phyloP scores from a whole-genome alignment of 2,888 invertebrate genomes.

The Sarcophaga caerulescens region DNA sequence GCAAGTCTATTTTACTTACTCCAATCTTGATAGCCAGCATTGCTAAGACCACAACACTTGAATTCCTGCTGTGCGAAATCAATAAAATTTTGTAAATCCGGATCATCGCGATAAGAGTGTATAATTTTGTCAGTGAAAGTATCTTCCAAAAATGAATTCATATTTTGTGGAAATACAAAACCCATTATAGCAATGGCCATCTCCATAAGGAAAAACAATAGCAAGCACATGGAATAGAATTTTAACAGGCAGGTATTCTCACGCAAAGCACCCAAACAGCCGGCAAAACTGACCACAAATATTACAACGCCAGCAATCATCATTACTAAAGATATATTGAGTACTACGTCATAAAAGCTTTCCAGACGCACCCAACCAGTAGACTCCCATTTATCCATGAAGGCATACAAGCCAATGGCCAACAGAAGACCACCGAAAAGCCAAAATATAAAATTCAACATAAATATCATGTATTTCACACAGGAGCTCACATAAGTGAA shows the following conservation, averaged over 20 bases:
- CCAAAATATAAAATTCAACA: constrained; percentile 84
- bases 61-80: constrained; percentile 95
- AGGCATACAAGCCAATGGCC: constrained; percentile 94
- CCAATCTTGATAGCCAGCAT: constrained; percentile 97
- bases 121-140: constrained; percentile 95
- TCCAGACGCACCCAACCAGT: constrained; percentile 91
- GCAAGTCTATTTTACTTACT: constrained; percentile 79
- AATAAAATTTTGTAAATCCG: constrained; percentile 95
- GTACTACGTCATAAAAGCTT: constrained; percentile 93
- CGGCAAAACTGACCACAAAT: constrained; percentile 96
- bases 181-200: constrained; percentile 96
- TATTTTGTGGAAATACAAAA: constrained; percentile 95
- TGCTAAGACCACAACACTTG: constrained; percentile 93
- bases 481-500: constrained; percentile 81
- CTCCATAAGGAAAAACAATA: constrained; percentile 94
- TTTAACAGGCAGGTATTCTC: constrained; percentile 96
- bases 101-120: constrained; percentile 95
- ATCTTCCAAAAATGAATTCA: constrained; percentile 91
- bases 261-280: constrained; percentile 89
- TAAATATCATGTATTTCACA: constrained; percentile 81
- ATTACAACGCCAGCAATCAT: constrained; percentile 94
- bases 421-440: constrained; percentile 92
- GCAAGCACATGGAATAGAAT: constrained; percentile 93
- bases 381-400: constrained; percentile 95
- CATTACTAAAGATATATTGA: constrained; percentile 95